Conservation (phyloP, 1,140 invertebrate genomes). For the Pseudomyrmex cubaensis region DNA sequence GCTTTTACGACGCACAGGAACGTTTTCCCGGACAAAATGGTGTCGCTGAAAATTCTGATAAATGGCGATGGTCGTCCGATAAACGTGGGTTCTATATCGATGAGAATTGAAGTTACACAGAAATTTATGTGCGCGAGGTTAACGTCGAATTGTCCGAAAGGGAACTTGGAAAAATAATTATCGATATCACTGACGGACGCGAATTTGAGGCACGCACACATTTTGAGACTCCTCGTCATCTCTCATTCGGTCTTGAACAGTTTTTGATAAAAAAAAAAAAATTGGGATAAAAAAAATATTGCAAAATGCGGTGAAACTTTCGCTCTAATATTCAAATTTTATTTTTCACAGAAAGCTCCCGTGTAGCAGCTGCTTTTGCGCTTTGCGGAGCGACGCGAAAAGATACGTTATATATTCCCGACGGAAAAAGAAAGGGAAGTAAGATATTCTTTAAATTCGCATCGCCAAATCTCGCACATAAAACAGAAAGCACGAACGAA, state of each 20-base stretch:
- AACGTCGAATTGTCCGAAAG: constrained; percentile 14
- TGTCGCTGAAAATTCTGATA: constrained; percentile 48
- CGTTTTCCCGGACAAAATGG: constrained; percentile 6
- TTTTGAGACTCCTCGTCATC: no score
- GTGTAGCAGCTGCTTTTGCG: background rate
- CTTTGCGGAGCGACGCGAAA: background rate
- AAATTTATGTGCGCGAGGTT: constrained; percentile 37
- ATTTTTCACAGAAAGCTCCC: no score
- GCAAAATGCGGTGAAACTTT: no score
- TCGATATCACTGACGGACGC: background rate
- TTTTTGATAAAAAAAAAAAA: background rate
- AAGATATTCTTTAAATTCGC: background rate
- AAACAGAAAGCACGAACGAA: background rate
- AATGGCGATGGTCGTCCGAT: constrained; percentile 19
- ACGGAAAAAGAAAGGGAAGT: background rate
- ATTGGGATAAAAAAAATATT: no score
- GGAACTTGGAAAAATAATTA: background rate
- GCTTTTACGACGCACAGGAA: constrained; percentile 15
- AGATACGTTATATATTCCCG: background rate
- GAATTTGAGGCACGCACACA: background rate
- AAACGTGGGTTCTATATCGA: constrained; percentile 30
- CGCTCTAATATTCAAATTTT: no score
- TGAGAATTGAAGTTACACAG: constrained; percentile 9
- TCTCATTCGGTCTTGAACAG: background rate
- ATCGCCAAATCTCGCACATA: constrained; percentile 23